A percentile compares a stretch with the other conserved stretches of the same genome.
These are phyloP conservation scores for Caenorhabditis sulstoni DNA, from an alignment of 2,888 invertebrate species.

Conservation along the genomic window DNA sequence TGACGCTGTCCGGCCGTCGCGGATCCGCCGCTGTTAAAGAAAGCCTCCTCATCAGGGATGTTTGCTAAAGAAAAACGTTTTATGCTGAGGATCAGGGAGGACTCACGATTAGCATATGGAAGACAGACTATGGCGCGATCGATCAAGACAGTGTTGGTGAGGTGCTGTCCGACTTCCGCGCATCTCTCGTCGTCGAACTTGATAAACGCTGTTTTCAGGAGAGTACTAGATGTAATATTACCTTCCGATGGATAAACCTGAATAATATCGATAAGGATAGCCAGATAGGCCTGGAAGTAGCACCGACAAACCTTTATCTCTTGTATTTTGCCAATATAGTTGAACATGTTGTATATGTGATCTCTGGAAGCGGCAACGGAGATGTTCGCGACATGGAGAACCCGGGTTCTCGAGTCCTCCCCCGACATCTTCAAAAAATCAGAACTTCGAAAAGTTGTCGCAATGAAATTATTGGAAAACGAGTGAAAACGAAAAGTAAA, in stretches of 20 bases:
- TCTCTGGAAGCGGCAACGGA: conserved; percentile 77
- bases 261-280: conserved; percentile 19
- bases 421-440: conserved; percentile 57
- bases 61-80: conserved; percentile 31
- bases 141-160: conserved; percentile 98
- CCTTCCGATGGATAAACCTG: conserved; percentile 78
- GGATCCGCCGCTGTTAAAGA: conserved; percentile 92
- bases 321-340: conserved; percentile 78
- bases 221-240: conserved; percentile 66
- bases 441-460: not conserved
- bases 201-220: conserved; percentile 90
- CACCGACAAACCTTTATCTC: conserved; percentile 77
- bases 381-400: conserved; percentile 79
- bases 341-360: conserved; percentile 77
- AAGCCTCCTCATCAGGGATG: conserved; percentile 92
- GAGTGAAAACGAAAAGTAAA: not conserved
- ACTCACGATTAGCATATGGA: conserved; percentile 84
- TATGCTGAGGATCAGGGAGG: not conserved
- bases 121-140: conserved; percentile 96
- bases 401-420: conserved; percentile 63
- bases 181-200: conserved; percentile 92
- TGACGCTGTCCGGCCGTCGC: conserved; percentile 83
- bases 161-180: conserved; percentile 95
- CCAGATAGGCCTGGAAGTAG: not conserved
- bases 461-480: not conserved